Conservation (phyloP, 92 coral and sea anemone species). For the Porites evermanni region DNA sequence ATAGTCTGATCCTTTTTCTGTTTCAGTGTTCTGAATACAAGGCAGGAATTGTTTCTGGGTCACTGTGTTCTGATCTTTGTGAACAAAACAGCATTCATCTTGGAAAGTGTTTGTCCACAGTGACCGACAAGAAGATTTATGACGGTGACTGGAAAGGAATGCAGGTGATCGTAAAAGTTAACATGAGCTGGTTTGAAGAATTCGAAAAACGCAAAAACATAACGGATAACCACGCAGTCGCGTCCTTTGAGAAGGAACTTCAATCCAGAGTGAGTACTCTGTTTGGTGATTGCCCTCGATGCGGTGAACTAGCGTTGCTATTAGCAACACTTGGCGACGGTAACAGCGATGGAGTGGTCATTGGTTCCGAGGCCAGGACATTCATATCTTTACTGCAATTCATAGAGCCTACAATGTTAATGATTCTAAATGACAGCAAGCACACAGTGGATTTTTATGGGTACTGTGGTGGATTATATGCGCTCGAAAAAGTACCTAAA, state of each 20-base stretch:
- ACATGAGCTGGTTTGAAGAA: constrained; percentile 51
- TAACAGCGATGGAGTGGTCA: constrained; percentile 61
- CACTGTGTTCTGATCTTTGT: constrained; percentile 60
- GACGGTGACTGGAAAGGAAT: constrained; percentile 45
- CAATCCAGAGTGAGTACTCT: constrained; percentile 30
- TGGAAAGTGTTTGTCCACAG: constrained; percentile 45
- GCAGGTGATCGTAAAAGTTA: constrained; percentile 48
- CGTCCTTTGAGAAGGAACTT: constrained; percentile 14
- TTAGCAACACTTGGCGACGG: constrained; percentile 65
- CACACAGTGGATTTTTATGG: constrained; percentile 76
- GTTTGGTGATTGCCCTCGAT: constrained; percentile 75
- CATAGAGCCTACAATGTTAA: constrained; percentile 69
- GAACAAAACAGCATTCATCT: constrained; percentile 12
- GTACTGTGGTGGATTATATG: constrained; percentile 79
- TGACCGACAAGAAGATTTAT: constrained; percentile 58
- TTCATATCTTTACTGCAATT: constrained; percentile 58
- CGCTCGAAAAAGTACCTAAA: constrained; percentile 63
- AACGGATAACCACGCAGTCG: background rate
- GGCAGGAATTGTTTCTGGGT: constrained; percentile 53
- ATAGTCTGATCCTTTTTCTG: background rate
- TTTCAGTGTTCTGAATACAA: constrained; percentile 55
- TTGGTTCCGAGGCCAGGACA: constrained; percentile 60
- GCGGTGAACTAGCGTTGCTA: constrained; percentile 33
- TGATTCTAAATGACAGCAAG: constrained; percentile 71
- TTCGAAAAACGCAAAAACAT: constrained; percentile 17